Evolutionary conservation across 1,140 invertebrate genomes (phyloP), one percentile per base, ranked within the genome.

Genomic region (Drosophila pseudoananassae): DNA sequence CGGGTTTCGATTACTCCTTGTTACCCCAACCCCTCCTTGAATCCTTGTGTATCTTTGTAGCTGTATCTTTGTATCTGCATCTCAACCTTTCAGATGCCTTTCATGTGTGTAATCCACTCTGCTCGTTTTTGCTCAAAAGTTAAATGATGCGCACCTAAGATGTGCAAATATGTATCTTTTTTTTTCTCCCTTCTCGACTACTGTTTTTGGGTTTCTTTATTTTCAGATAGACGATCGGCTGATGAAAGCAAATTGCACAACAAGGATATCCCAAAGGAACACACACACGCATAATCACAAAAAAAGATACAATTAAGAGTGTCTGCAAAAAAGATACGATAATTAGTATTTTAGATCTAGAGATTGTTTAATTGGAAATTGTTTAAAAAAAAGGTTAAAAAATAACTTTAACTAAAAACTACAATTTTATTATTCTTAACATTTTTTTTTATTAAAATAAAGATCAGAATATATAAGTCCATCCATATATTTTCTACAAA

Each of bases 31-130:
- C 51, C 49, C n/a, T n/a, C n/a, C n/a, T n/a, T n/a, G n/a, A n/a
- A n/a, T n/a, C n/a, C n/a, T n/a, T n/a, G n/a, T n/a, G n/a, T n/a
- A n/a, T n/a, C n/a, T n/a, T n/a, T n/a, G n/a, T n/a, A n/a, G n/a
- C n/a, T n/a, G n/a, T n/a, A n/a, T n/a, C n/a, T n/a, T n/a, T n/a
- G n/a, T 46, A 43, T 46, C 17, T 46, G 43, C 43, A 20, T 46
- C 53, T 60, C 5, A 27, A 27, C 43, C 33, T n/a, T n/a, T n/a
- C n/a, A 40, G 45, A 33, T 71, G 82, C 61, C 82, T 31, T 58
- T 82, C 83, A 87, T 87, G 82, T 87, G 82, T 82, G 82, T 87
- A 87, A 87, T 87, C 83, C 82, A 87, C 82, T 87, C 83, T 63
- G 82, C 82, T 88, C 82, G 74, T 85, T 69, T 29, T 17, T 88